These are phyloP conservation scores for Chlorops oryzae DNA, from an alignment of 1,140 invertebrate genomes.

Conservation along the genomic window DNA sequence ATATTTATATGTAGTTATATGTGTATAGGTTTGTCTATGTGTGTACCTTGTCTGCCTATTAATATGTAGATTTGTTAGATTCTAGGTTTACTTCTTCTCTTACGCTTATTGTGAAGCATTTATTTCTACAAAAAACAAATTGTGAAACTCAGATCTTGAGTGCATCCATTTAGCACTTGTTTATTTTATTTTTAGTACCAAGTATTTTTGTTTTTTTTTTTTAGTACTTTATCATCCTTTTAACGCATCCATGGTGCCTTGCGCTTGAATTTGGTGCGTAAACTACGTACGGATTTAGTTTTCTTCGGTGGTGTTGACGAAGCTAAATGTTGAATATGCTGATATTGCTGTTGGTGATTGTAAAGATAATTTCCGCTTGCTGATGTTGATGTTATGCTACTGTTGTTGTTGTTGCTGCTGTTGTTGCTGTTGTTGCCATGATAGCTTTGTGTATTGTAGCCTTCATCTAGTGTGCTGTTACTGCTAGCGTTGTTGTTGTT, in stretches of 20 bases:
- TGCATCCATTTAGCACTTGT: too few species aligned
- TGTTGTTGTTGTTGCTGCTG: slow-evolving; percentile 3
- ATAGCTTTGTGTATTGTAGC: slow-evolving; percentile 15
- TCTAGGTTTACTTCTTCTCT: too few species aligned
- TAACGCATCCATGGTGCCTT: slow-evolving; percentile 44
- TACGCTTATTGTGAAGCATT: too few species aligned
- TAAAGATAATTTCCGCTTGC: background rate
- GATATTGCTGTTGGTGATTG: slow-evolving; percentile 17
- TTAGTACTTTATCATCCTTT: slow-evolving; percentile 22
- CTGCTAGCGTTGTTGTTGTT: slow-evolving; percentile 13
- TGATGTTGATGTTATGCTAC: slow-evolving; percentile 14
- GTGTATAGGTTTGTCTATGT: too few species aligned
- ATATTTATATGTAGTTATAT: too few species aligned
- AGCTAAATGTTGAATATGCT: slow-evolving; percentile 4
- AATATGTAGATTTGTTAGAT: too few species aligned
- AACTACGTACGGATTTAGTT: slow-evolving; percentile 28
- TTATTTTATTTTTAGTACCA: too few species aligned
- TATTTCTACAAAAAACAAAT: too few species aligned
- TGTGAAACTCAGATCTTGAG: too few species aligned
- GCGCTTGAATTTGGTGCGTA: slow-evolving; percentile 44
- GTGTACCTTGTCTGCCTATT: too few species aligned
- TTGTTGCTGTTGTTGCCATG: slow-evolving; percentile 11
- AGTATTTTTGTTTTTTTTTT: too few species aligned
- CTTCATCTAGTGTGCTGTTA: slow-evolving; percentile 12
- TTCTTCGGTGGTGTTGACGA: slow-evolving; percentile 14